These are phyloP conservation scores for Gymnothorax javanicus DNA, from an alignment of 2,797 vertebrate species.

Conservation along the genomic window DNA sequence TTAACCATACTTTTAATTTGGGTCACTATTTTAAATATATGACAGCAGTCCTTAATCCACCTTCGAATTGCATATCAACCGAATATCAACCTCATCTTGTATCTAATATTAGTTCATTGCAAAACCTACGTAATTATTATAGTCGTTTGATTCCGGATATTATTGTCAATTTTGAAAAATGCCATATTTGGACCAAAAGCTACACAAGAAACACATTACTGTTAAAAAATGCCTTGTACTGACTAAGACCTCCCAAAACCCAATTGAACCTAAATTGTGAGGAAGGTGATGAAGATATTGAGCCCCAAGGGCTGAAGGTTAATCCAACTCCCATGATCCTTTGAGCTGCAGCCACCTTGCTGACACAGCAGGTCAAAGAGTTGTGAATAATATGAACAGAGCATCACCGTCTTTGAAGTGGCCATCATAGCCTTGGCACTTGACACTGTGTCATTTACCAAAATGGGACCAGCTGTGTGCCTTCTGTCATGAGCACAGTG, in stretches of 20 bases:
- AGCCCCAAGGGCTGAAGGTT: background rate
- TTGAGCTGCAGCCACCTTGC: background rate
- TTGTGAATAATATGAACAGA: conserved; percentile 6
- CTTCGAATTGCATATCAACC: background rate
- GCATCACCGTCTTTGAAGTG: background rate
- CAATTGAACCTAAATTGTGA: background rate
- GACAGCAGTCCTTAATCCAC: background rate
- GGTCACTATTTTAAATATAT: background rate
- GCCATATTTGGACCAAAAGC: background rate
- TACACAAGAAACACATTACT: background rate
- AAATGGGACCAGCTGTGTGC: background rate
- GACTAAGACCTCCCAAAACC: background rate
- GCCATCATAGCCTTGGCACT: background rate
- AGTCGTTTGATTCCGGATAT: background rate
- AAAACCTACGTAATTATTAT: too few species aligned
- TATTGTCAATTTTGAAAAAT: background rate
- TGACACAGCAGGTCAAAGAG: conserved; percentile 13
- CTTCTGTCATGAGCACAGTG: background rate
- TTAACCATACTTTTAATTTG: background rate
- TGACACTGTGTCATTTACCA: conserved; percentile 16
- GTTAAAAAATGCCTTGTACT: background rate
- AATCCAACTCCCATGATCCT: background rate
- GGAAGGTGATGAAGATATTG: conserved; percentile 14
- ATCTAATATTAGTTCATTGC: too few species aligned
- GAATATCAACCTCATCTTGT: background rate